Evolutionary conservation across 2,113 vertebrate genomes (phyloP), one percentile per base, ranked within the genome.

Genomic region (Ifrita kowaldi): DNA sequence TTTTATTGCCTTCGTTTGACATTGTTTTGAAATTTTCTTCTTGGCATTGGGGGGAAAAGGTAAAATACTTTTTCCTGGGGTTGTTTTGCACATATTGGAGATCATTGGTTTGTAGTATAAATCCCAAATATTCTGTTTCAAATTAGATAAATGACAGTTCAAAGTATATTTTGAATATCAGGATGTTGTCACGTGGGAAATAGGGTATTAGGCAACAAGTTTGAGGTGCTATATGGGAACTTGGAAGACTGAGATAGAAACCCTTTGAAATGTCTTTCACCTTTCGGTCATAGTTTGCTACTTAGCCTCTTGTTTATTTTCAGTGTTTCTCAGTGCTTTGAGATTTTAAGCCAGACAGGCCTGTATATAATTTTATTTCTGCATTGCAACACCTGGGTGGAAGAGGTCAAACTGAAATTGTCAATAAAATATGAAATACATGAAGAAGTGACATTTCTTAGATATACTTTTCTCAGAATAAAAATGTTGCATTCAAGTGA

Each of bases 11-110:
- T 59, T 89, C 1, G 0, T 68, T 91, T 69, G 71, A 53, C 1
- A 1, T 30, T 20, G 32, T 56, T 84, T 89, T 89, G 30, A 55
- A 67, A 84, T 94, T 74, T 84, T 69, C 28, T 18, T 82, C 80
- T 75, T 49, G n/a, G 8, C 8, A 1, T 1, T 28, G 3, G 3
- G 4, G 18, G 7, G 1, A 9, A 27, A 89, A n/a, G 17, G 8
- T 75, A 16, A 59, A 75, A 71, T 89, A 10, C 16, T 20, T 93
- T 74, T 63, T 60, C 28, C 47, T 81, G 65, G 28, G 17, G 28
- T 62, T 95, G 15, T 75, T 91, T 78, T 6, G 2, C 33, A 26
- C 4, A 0, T 68, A 50, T 6, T 68, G 35, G n/a, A 68, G 7
- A 24, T 71, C 11, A 26, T n/a, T 6, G 5, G 5, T 50, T 37